Conservation (phyloP, 1,140 invertebrate genomes). For the Panagrolaimus sp. region DNA sequence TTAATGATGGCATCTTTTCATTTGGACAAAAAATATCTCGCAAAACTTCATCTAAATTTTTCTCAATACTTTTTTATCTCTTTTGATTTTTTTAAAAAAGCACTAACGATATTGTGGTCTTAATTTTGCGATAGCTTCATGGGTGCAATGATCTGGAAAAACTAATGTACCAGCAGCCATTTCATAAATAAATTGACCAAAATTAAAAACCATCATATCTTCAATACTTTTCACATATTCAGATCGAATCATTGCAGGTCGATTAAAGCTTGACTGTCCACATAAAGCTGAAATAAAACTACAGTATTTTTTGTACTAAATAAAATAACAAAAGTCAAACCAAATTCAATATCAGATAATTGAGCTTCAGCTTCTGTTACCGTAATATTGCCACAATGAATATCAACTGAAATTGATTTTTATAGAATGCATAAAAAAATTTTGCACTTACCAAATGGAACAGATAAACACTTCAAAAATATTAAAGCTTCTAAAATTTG, state of each 20-base stretch:
- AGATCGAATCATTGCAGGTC: background rate
- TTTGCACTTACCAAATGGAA: slow-evolving; percentile 3
- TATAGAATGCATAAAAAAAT: background rate
- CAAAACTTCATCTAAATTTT: slow-evolving; percentile 8
- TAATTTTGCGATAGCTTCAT: background rate
- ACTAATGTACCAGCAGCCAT: slow-evolving; percentile 16
- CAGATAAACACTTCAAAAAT: background rate
- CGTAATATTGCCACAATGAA: slow-evolving; percentile 20
- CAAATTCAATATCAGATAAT: slow-evolving; percentile 10
- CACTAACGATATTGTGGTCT: background rate
- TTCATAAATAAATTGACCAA: slow-evolving; percentile 15
- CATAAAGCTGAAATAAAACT: background rate
- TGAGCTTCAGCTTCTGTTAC: background rate
- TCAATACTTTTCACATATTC: slow-evolving; percentile 10
- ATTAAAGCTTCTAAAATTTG: slow-evolving; percentile 15
- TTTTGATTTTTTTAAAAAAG: background rate
- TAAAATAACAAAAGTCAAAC: background rate
- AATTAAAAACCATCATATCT: slow-evolving; percentile 15
- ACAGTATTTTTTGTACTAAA: background rate
- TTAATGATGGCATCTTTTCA: slow-evolving; percentile 12
- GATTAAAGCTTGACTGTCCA: background rate
- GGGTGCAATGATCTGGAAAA: slow-evolving; percentile 14
- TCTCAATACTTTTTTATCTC: background rate
- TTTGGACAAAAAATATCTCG: slow-evolving; percentile 4
- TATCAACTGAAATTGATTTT: slow-evolving; percentile 1